Conservation (phyloP, 2,888 invertebrate species). For the Erebia epiphron region DNA sequence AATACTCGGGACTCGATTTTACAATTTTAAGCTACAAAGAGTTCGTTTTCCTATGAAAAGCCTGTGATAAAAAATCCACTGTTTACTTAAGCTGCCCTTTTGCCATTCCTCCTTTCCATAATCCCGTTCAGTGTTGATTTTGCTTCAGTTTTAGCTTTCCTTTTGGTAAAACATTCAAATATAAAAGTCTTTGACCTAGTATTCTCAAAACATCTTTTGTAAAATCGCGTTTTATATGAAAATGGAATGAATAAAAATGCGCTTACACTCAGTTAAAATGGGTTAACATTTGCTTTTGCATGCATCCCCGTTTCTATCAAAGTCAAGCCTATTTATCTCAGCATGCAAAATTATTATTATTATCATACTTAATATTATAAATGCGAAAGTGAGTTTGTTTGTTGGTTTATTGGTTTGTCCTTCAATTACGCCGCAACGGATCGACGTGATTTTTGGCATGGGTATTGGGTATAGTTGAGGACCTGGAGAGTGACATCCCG, state of each 20-base stretch:
- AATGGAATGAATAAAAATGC: conserved; percentile 21
- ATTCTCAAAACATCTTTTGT: conserved; percentile 25
- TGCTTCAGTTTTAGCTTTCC: conserved; percentile 24
- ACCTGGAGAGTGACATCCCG: no score
- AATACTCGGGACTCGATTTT: not conserved
- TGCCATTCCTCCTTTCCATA: conserved; percentile 27
- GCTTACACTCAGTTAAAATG: conserved; percentile 25
- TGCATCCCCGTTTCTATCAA: conserved; percentile 15
- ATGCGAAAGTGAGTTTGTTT: no score
- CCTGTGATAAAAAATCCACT: conserved; percentile 26
- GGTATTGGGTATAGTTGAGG: no score
- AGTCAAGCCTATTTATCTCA: not conserved
- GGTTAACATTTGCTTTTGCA: conserved; percentile 31
- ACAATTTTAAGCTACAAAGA: conserved; percentile 12
- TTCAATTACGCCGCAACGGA: no score
- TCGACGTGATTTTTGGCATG: no score
- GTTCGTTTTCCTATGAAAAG: conserved; percentile 6
- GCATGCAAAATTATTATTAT: not conserved
- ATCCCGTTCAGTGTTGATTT: conserved; percentile 28
- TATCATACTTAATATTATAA: no score
- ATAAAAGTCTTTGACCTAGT: conserved; percentile 30
- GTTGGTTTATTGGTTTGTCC: no score
- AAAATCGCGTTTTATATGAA: conserved; percentile 20
- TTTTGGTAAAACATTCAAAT: conserved; percentile 29
- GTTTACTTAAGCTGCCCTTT: conserved; percentile 24